A percentile compares a stretch with the other conserved stretches of the same genome.
Evolutionary conservation across 2,113 vertebrate genomes (phyloP).

Genomic region (Gallinago paraguaiae): DNA sequence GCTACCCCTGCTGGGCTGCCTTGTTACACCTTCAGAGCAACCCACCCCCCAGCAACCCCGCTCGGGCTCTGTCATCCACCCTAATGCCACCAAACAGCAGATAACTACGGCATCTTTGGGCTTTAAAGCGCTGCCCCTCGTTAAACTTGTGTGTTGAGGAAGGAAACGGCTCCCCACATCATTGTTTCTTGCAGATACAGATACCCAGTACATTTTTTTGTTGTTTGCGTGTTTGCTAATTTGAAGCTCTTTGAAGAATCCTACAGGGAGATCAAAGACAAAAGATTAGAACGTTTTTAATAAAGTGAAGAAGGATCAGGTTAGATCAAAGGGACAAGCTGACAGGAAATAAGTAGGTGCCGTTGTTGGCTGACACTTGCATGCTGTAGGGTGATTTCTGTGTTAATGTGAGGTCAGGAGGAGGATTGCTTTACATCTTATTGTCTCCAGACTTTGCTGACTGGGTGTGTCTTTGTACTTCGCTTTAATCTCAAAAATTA

Average conservation of each 20-base stretch:
- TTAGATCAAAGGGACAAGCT: slow-evolving; percentile 74
- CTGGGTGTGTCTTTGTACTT: slow-evolving; percentile 69
- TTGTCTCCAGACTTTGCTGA: slow-evolving; percentile 69
- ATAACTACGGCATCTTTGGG: slow-evolving; percentile 48
- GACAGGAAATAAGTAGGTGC: slow-evolving; percentile 75
- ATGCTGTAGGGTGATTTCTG: slow-evolving; percentile 73
- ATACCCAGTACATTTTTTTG: slow-evolving; percentile 47
- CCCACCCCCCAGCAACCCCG: slow-evolving; percentile 37
- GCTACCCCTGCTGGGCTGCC: slow-evolving; percentile 68
- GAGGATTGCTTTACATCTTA: slow-evolving; percentile 69
- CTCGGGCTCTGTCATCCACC: slow-evolving; percentile 48
- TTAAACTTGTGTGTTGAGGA: slow-evolving; percentile 62
- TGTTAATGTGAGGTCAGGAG: slow-evolving; percentile 70
- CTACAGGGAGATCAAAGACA: slow-evolving; percentile 71
- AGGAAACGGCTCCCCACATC: slow-evolving; percentile 40
- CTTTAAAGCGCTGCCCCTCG: slow-evolving; percentile 50
- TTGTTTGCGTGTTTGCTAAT: slow-evolving; percentile 71
- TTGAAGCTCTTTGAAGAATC: slow-evolving; percentile 71
- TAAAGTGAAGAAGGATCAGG: slow-evolving; percentile 74
- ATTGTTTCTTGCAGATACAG: slow-evolving; percentile 54
- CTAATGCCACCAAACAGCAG: slow-evolving; percentile 61
- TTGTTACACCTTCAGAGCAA: slow-evolving; percentile 72
- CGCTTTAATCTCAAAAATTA: slow-evolving; percentile 62
- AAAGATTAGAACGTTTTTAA: slow-evolving; percentile 74
- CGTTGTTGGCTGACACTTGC: slow-evolving; percentile 71